phyloP scores from a whole-genome alignment of 2,888 invertebrate species.

The Tipula unca region DNA sequence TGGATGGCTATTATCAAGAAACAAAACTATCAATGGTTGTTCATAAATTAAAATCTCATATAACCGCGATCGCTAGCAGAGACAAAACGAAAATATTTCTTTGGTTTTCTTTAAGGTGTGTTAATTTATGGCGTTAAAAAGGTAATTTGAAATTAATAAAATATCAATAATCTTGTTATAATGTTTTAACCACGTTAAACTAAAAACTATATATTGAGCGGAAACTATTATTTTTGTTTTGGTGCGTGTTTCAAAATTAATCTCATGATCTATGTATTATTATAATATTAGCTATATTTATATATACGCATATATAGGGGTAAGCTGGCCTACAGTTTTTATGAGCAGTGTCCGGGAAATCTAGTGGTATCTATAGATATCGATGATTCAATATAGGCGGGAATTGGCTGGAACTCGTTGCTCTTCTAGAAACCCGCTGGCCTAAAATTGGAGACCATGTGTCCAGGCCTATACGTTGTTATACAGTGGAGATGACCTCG shows the following conservation, averaged over 20 bases:
- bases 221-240: neutral
- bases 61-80: neutral
- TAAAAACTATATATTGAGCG: neutral
- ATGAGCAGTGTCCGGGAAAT: too few relatives aligned
- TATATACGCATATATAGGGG: too few relatives aligned
- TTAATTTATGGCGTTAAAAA: conserved; percentile 14
- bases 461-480: too few relatives aligned
- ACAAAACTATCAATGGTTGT: neutral
- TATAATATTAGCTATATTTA: neutral
- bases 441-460: too few relatives aligned
- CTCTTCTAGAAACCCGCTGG: too few relatives aligned
- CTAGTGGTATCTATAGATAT: too few relatives aligned
- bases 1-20: neutral
- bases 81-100: conserved; percentile 8
- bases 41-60: neutral
- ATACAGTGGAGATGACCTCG: too few relatives aligned
- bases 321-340: too few relatives aligned
- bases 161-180: neutral
- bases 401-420: too few relatives aligned
- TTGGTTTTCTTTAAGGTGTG: neutral
- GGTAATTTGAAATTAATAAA: neutral
- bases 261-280: neutral
- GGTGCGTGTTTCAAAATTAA: neutral
- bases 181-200: neutral
- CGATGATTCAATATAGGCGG: too few relatives aligned